Evolutionary conservation across 2,113 vertebrate genomes (phyloP), one percentile per base, ranked within the genome.

Genomic region (Tichodroma muraria): DNA sequence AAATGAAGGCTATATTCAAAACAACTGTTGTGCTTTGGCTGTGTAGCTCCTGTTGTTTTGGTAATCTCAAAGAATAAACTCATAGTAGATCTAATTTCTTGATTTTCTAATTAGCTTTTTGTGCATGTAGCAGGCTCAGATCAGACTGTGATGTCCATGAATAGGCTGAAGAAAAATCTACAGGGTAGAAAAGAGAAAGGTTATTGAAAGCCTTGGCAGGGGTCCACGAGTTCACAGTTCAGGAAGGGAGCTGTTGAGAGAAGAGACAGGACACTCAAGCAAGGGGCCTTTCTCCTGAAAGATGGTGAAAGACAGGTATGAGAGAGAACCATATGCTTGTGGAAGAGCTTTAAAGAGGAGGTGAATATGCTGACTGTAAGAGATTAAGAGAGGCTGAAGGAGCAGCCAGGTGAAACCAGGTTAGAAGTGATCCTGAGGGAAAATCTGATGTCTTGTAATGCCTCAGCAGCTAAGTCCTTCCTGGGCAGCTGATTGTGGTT

Each of bases 321-420:
- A 65, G 25, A 64, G 31, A 8, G 4, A 35, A 10, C 15, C 5
- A 20, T 64, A 60, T 0, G 0, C 49, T 69, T 1, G 0, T 72
- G 35, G 20, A 66, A 80, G 28, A 72, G 23, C 16, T 83, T 49
- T 68, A 17, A 50, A 68, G 47, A 66, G 47, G 17, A 76, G 25
- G 13, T 47, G 28, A 53, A 66, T 8, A 4, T 23, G 21, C n/a
- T 56, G 35, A 15, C 30, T 64, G 24, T 11, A 57, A 27, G 37
- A 66, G 42, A 33, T 49, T 3, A 16, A 19, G 50, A 85, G 37
- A 82, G 8, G 15, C 17, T 66, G 63, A 61, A 79, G 47, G 14
- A 70, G 6, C 18, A 49, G 10, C 3, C 25, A 17, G 21, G 17
- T 76, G 57, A 82, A 76, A 44, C 17, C 19, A 5, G 7, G 4